Evolutionary conservation across 2,113 vertebrate genomes (phyloP).

Genomic region (Podiceps cristatus): DNA sequence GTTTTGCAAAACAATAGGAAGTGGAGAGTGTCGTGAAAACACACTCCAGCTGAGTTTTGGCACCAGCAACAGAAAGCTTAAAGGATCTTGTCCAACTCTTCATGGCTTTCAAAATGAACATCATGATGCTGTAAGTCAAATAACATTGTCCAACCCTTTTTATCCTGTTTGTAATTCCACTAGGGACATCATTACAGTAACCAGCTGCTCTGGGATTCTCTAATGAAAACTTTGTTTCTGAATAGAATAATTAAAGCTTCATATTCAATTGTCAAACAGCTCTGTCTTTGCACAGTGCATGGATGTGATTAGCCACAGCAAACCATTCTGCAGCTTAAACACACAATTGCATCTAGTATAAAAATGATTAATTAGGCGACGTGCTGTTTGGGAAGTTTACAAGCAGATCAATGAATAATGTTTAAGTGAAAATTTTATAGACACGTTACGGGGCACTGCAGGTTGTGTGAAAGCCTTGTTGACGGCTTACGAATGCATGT

Average conservation of each 20-base stretch:
- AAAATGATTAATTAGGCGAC: slow-evolving; percentile 72
- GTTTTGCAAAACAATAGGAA: slow-evolving; percentile 62
- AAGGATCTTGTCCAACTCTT: slow-evolving; percentile 47
- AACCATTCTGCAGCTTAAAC: slow-evolving; percentile 63
- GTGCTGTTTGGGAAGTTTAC: slow-evolving; percentile 67
- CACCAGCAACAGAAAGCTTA: slow-evolving; percentile 34
- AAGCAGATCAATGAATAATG: slow-evolving; percentile 65
- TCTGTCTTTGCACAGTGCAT: slow-evolving; percentile 49
- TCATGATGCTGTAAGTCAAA: slow-evolving; percentile 32
- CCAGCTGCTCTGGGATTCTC: slow-evolving; percentile 58
- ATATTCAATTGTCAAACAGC: slow-evolving; percentile 63
- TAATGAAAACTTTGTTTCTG: slow-evolving; percentile 70
- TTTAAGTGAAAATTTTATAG: slow-evolving; percentile 72
- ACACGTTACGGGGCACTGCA: slow-evolving; percentile 60
- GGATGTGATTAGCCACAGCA: slow-evolving; percentile 62
- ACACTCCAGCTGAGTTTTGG: slow-evolving; percentile 49
- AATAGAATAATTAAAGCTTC: slow-evolving; percentile 74
- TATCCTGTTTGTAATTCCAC: slow-evolving; percentile 66
- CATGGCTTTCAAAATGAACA: slow-evolving; percentile 53
- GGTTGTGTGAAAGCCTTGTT: slow-evolving; percentile 55
- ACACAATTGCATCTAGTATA: slow-evolving; percentile 67
- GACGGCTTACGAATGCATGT: neutral
- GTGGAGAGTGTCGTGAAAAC: slow-evolving; percentile 50
- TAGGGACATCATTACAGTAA: slow-evolving; percentile 67
- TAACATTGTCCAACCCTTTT: slow-evolving; percentile 62